Percentiles rank a stretch among this genome's conserved stretches.
Conservation (phyloP, 2,888 invertebrate genomes). For the Mechanitis messenoides region DNA sequence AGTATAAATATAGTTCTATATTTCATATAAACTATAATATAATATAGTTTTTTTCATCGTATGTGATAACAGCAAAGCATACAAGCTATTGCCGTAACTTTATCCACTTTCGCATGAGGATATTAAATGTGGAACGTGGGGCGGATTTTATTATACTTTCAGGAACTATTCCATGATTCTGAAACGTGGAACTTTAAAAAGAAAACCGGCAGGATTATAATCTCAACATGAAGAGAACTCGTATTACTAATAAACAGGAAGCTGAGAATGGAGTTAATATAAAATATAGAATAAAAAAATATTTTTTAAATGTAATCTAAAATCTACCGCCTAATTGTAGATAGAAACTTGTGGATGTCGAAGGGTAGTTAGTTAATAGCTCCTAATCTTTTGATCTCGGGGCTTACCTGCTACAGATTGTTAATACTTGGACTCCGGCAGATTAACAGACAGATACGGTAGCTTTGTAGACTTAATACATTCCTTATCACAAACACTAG, state of each 20-base stretch:
- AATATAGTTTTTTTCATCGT: neutral
- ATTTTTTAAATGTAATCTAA: neutral
- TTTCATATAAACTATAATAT: neutral
- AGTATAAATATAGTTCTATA: neutral
- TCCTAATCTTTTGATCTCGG: constrained; percentile 4
- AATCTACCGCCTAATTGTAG: neutral
- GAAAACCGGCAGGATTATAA: neutral
- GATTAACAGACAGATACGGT: constrained; percentile 1
- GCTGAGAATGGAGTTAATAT: no score
- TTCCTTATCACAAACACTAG: neutral
- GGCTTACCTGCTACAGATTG: constrained; percentile 2
- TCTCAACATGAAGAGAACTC: neutral
- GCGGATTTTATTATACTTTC: constrained; percentile 5
- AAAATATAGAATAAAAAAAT: neutral
- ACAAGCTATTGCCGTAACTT: neutral
- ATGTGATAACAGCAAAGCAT: no score
- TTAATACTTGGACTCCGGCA: neutral
- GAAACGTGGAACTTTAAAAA: constrained; percentile 3
- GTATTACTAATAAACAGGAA: no score
- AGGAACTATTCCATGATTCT: constrained; percentile 6
- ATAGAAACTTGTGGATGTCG: neutral
- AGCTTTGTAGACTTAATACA: neutral
- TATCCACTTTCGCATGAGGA: constrained; percentile 3
- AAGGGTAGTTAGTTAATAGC: constrained; percentile 1
- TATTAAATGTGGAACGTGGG: constrained; percentile 7